phyloP scores from a whole-genome alignment of 2,888 invertebrate species.

The Diarsia brunnea region DNA sequence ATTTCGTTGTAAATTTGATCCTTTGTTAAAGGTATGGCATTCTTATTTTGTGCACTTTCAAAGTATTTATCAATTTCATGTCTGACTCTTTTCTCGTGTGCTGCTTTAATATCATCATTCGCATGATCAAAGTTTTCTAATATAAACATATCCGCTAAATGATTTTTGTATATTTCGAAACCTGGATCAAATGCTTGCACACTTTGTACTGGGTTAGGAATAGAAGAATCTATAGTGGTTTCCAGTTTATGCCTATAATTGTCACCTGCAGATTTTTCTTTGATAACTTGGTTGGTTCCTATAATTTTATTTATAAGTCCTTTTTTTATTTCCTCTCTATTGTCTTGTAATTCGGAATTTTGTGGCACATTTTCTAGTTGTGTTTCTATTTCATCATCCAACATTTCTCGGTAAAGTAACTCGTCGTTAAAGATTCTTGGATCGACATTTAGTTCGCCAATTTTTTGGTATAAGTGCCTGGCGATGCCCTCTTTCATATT shows the following conservation, averaged over 20 bases:
- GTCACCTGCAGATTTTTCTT: constrained; percentile 73
- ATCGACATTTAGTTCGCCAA: constrained; percentile 76
- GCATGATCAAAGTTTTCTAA: constrained; percentile 81
- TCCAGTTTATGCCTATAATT: constrained; percentile 77
- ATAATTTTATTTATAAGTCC: constrained; percentile 73
- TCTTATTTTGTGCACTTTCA: constrained; percentile 72
- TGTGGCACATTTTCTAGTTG: constrained; percentile 72
- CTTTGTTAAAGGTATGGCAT: constrained; percentile 71
- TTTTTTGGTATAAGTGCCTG: constrained; percentile 76
- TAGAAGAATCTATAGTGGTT: constrained; percentile 75
- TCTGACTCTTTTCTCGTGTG: constrained; percentile 74
- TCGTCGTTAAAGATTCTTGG: constrained; percentile 74
- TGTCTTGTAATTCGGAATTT: constrained; percentile 65
- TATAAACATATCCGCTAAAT: constrained; percentile 78
- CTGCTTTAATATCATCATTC: constrained; percentile 72
- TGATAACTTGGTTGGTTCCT: constrained; percentile 71
- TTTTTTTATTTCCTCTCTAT: constrained; percentile 69
- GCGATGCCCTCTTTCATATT: constrained; percentile 72
- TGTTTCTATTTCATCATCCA: constrained; percentile 75
- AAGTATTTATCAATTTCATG: constrained; percentile 76
- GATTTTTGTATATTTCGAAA: constrained; percentile 80
- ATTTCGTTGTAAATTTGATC: constrained; percentile 78
- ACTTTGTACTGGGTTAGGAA: constrained; percentile 71
- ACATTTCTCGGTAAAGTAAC: constrained; percentile 71
- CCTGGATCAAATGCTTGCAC: constrained; percentile 72